Conservation (phyloP, 2,888 invertebrate species). For the Gryllus longicercus region DNA sequence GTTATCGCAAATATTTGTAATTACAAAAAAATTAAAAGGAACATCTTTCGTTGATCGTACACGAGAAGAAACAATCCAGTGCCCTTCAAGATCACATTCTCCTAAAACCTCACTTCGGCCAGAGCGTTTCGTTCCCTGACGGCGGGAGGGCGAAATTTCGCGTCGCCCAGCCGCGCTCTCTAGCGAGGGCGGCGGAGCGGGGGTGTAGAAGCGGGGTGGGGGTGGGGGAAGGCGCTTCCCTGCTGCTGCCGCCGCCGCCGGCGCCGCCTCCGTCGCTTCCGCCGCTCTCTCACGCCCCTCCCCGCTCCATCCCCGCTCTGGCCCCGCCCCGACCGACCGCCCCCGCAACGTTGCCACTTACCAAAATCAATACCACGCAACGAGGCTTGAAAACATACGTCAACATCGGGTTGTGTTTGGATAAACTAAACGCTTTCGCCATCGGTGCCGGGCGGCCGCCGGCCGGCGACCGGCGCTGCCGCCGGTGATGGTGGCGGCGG, state of each 20-base stretch:
- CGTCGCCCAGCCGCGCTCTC: background rate
- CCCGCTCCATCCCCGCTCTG: background rate
- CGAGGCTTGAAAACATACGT: slow-evolving; percentile 62
- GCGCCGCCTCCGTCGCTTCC: background rate
- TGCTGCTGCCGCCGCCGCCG: background rate
- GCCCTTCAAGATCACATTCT: too few species aligned
- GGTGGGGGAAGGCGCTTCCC: background rate
- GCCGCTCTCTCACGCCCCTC: background rate
- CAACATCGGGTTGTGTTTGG: slow-evolving; percentile 47
- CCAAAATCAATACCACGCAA: slow-evolving; percentile 57
- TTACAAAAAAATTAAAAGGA: too few species aligned
- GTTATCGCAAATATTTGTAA: too few species aligned
- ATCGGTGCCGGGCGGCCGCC: slow-evolving; percentile 4
- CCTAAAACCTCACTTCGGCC: background rate
- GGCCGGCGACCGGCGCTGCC: too few species aligned
- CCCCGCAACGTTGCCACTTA: slow-evolving; percentile 33
- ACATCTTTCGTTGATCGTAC: too few species aligned
- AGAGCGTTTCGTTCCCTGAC: background rate
- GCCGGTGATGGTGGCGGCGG: background rate
- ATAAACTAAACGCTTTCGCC: slow-evolving; percentile 24
- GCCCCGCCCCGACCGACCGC: background rate
- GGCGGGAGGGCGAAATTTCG: background rate
- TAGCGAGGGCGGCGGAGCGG: background rate
- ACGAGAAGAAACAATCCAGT: too few species aligned
- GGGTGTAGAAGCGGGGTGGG: too few species aligned